Evolutionary conservation across 1,140 invertebrate species (phyloP).

Genomic region (Frieseomelitta varia): DNA sequence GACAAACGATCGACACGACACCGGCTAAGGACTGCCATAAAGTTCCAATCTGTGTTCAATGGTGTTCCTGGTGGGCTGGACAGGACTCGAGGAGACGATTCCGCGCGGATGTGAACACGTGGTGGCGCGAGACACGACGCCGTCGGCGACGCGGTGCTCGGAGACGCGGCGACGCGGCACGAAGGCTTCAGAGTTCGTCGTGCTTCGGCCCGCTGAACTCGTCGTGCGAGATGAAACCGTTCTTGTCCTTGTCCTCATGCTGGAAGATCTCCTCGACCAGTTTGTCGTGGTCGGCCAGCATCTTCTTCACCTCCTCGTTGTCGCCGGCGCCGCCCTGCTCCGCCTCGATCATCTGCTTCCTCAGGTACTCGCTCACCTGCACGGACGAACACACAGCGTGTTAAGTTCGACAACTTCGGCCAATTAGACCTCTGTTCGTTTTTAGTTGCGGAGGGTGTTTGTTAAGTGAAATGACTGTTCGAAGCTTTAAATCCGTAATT

Average conservation of each 20-base stretch:
- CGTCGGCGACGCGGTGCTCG: conserved; percentile 50
- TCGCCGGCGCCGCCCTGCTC: conserved; percentile 84
- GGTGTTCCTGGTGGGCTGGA: conserved; percentile 24
- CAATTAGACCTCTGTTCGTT: background rate
- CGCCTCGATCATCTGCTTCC: conserved; percentile 93
- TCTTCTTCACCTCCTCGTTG: conserved; percentile 91
- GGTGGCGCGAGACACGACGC: conserved; percentile 53
- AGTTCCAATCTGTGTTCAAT: conserved; percentile 1
- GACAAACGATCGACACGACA: conserved; percentile 28
- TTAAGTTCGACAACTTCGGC: background rate
- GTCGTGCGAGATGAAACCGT: conserved; percentile 96
- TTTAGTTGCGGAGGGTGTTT: background rate
- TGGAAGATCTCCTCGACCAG: conserved; percentile 98
- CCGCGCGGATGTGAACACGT: conserved; percentile 63
- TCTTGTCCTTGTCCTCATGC: conserved; percentile 97
- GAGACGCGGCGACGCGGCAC: conserved; percentile 50
- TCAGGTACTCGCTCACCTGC: conserved; percentile 94
- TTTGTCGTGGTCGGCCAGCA: conserved; percentile 95
- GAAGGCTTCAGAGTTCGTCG: conserved; percentile 92
- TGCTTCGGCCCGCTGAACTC: conserved; percentile 98
- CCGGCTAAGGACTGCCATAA: no score
- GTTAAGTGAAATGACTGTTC: background rate
- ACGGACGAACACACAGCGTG: conserved; percentile 5
- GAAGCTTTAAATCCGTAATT: no score
- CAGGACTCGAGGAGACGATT: conserved; percentile 54